phyloP scores from a whole-genome alignment of 2,113 vertebrate genomes.

The Murina feae region DNA sequence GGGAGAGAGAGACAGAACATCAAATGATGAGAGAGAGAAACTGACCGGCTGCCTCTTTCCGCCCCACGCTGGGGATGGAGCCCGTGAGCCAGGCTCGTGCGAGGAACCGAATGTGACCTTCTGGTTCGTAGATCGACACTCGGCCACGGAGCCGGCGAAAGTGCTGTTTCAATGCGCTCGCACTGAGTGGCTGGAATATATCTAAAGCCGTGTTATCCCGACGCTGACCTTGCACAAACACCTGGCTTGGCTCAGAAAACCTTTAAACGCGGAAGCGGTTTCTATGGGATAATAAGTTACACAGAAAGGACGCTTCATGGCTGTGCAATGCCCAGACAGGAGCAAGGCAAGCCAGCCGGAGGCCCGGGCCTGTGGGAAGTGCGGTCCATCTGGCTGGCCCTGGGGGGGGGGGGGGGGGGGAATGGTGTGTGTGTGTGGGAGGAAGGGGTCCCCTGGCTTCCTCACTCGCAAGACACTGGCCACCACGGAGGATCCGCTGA shows the following conservation, averaged over 20 bases:
- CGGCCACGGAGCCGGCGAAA: too few species aligned
- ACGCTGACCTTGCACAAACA: not conserved
- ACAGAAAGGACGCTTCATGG: not conserved
- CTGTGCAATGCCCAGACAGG: too few species aligned
- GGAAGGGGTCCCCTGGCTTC: not conserved
- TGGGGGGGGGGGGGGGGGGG: too few species aligned
- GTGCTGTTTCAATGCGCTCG: not conserved
- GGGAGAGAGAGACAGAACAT: too few species aligned
- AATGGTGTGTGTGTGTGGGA: too few species aligned
- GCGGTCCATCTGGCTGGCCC: not conserved
- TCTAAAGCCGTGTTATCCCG: not conserved
- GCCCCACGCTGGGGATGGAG: too few species aligned
- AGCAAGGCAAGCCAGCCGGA: not conserved
- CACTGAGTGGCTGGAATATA: not conserved
- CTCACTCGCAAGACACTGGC: not conserved
- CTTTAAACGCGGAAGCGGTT: not conserved
- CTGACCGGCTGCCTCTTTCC: too few species aligned
- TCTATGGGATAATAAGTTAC: not conserved
- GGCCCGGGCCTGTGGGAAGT: not conserved
- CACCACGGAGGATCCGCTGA: accelerated
- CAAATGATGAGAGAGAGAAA: too few species aligned
- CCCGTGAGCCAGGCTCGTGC: too few species aligned
- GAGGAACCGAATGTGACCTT: too few species aligned
- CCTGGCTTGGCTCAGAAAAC: not conserved
- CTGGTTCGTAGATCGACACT: too few species aligned